Evolutionary conservation across 2,113 vertebrate genomes (phyloP).

Genomic region (Columba janthina): DNA sequence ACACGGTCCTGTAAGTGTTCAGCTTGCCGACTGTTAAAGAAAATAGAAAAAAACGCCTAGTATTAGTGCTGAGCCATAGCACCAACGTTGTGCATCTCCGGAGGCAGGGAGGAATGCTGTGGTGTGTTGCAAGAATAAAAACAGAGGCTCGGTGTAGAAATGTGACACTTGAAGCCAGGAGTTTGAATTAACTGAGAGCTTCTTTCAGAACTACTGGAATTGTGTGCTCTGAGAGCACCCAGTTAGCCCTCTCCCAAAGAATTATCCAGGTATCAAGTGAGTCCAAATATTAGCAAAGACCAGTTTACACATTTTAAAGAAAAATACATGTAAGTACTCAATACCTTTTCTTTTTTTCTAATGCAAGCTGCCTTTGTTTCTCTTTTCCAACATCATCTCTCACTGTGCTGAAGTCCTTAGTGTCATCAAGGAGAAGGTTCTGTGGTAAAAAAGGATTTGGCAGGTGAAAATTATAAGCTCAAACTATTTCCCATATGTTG

Average conservation of each 20-base stretch:
- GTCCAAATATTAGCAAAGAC: not conserved
- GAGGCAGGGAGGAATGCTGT: no score
- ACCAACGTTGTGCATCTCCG: no score
- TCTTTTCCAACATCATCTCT: slow-evolving; percentile 81
- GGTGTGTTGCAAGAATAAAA: not conserved
- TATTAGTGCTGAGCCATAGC: not conserved
- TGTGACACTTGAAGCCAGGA: not conserved
- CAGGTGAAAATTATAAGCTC: not conserved
- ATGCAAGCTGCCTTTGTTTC: slow-evolving; percentile 74
- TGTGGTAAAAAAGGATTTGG: slow-evolving; percentile 29
- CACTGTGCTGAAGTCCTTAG: slow-evolving; percentile 80
- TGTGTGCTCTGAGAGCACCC: not conserved
- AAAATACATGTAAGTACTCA: not conserved
- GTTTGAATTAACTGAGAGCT: not conserved
- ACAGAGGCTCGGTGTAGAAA: not conserved
- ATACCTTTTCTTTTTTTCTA: slow-evolving; percentile 79
- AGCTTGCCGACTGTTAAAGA: slow-evolving; percentile 29
- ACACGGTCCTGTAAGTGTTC: not conserved
- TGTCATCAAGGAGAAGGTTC: slow-evolving; percentile 87
- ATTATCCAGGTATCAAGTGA: not conserved
- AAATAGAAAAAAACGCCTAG: not conserved
- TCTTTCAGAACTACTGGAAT: not conserved
- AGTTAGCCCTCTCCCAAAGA: not conserved
- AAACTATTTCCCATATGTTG: not conserved
- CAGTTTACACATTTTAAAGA: not conserved